phyloP scores from a whole-genome alignment of 2,888 invertebrate species.

The Chalcosyrphus nemorum region DNA sequence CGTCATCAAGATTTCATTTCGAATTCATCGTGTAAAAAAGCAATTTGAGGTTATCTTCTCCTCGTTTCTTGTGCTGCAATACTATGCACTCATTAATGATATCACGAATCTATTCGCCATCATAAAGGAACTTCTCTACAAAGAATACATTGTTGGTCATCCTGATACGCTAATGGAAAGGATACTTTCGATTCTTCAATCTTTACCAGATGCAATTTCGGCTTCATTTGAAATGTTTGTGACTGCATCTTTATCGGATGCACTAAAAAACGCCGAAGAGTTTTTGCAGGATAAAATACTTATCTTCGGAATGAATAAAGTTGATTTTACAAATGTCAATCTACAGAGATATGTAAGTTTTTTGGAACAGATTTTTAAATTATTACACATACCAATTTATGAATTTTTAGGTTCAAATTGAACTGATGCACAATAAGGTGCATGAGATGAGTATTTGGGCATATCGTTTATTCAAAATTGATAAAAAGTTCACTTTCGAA shows the following conservation, averaged over 20 bases:
- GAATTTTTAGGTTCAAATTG: background rate
- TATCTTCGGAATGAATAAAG: background rate
- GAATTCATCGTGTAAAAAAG: background rate
- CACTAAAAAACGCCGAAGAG: background rate
- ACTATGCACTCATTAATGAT: background rate
- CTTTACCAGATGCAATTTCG: background rate
- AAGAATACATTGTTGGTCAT: background rate
- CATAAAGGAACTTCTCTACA: background rate
- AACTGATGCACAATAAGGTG: background rate
- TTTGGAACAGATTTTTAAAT: background rate
- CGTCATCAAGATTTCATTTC: background rate
- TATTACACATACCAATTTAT: background rate
- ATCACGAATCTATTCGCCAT: background rate
- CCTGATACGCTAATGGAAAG: background rate
- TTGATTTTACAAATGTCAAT: too few species aligned
- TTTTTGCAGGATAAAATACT: background rate
- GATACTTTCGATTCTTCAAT: background rate
- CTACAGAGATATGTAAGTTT: background rate
- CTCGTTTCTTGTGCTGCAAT: background rate
- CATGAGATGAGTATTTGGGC: background rate
- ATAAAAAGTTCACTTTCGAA: background rate
- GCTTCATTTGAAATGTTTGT: background rate
- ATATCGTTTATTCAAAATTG: background rate
- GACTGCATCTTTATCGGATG: background rate
- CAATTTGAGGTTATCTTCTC: background rate